Evolutionary conservation across 2,797 vertebrate species (phyloP).

Genomic region (Channallabes apus): DNA sequence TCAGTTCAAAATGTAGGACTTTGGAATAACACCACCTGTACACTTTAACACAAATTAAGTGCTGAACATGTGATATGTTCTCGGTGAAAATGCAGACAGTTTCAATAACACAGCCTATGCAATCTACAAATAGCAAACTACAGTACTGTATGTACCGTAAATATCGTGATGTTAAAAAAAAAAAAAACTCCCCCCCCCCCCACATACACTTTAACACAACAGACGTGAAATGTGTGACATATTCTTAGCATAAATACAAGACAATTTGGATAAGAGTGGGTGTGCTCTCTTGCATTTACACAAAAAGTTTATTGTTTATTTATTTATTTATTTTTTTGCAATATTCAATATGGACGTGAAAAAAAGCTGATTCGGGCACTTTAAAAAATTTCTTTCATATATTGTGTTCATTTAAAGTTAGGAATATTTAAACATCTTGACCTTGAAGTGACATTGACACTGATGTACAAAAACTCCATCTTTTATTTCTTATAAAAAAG

Average conservation of each 20-base stretch:
- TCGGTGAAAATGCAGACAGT: background rate
- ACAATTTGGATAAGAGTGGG: background rate
- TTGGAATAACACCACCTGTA: conserved; percentile 19
- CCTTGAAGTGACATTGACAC: background rate
- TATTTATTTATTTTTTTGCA: background rate
- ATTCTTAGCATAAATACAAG: background rate
- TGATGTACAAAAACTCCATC: background rate
- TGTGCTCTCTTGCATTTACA: background rate
- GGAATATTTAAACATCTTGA: background rate
- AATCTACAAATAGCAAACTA: background rate
- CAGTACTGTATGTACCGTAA: background rate
- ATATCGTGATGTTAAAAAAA: background rate
- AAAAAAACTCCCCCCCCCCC: too few species aligned
- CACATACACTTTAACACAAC: background rate
- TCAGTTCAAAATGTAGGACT: conserved; percentile 24
- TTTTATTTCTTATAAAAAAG: background rate
- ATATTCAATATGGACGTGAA: background rate
- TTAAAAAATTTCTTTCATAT: too few species aligned
- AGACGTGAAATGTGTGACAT: background rate
- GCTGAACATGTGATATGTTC: conserved; percentile 16
- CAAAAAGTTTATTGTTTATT: conserved; percentile 31
- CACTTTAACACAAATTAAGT: conserved; percentile 22
- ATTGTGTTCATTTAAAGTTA: background rate
- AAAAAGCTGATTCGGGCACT: too few species aligned
- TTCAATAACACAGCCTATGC: conserved; percentile 6